Evolutionary conservation across 1,140 invertebrate species (phyloP).

Genomic region (Chironomus striatipennis): DNA sequence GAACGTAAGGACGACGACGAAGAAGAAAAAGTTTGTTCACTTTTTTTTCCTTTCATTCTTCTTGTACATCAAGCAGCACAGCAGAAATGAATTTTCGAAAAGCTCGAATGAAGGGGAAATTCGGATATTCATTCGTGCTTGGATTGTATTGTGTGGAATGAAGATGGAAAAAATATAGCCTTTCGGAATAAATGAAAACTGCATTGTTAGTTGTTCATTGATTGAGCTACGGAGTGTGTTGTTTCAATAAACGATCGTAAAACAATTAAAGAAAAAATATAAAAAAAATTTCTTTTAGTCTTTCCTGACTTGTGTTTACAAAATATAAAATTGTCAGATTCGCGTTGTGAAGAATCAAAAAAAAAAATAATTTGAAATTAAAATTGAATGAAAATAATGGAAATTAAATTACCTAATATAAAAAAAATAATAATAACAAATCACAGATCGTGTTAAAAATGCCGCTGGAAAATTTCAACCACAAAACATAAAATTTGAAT

Average conservation of each 20-base stretch:
- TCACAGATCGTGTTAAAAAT: no score
- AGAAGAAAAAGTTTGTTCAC: background rate
- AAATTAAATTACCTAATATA: background rate
- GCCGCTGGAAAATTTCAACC: no score
- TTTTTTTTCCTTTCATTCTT: background rate
- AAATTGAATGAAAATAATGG: background rate
- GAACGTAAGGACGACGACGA: background rate
- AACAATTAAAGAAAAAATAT: background rate
- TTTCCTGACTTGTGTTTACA: no score
- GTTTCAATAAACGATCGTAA: conserved; percentile 12
- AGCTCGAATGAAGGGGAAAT: background rate
- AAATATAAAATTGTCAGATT: no score
- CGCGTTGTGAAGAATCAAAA: no score
- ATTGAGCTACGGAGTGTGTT: conserved; percentile 3
- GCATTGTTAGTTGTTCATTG: conserved; percentile 18
- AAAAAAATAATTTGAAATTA: background rate
- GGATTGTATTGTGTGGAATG: background rate
- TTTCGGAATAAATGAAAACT: conserved; percentile 21
- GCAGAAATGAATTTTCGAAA: background rate
- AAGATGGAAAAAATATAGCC: background rate
- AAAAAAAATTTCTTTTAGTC: background rate
- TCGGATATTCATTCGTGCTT: background rate
- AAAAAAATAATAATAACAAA: background rate
- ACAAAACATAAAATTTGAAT: no score
- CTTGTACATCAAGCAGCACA: background rate